Evolutionary conservation across 2,888 invertebrate genomes (phyloP), one percentile per base, ranked within the genome.

Genomic region (Papilio demoleus): DNA sequence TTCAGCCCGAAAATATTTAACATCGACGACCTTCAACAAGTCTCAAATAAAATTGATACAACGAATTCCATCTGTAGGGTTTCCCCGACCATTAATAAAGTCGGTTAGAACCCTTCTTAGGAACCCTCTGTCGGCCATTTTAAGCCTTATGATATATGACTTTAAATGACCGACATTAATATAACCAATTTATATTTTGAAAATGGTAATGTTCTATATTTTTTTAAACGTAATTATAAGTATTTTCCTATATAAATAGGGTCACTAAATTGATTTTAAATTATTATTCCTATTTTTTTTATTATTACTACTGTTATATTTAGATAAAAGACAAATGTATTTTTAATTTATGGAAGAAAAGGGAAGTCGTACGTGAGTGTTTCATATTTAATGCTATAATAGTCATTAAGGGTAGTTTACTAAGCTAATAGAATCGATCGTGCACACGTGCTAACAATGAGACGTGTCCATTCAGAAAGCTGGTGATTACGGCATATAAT

Each of bases 21-120:
- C 24, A 50, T 11, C 53, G 14, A 14, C 24, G 14, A 14, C 8
- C 14, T 27, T 27, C 27, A 53, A 8, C 53, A 24, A 6, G 53
- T 53, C 24, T n/a, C 50, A 14, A 50, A 50, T 53, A 53, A 53
- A 27, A 53, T 27, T 53, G 53, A 53, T 53, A n/a, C 27, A 53
- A 53, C 53, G 27, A 53, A 53, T 27, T n/a, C 27, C 27, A 53
- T 53, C 27, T 53, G 24, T 53, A 53, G n/a, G 53, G 53, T 53
- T 53, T 53, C 53, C 53, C 53, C n/a, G 53, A 53, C 27, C 53
- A 53, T 53, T 53, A 53, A 53, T 53, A 53, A 53, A 50, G 24
- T 24, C 0, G 50, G 50, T 50, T 2, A 14, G 27, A n/a, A 53
- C 27, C 53, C 27, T 53, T 53, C 53, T 2, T 53, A 22, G 53